Percentiles rank a stretch among this genome's conserved stretches.
These are phyloP conservation scores for Pseudorhombus dupliciocellatus DNA, from an alignment of 2,113 vertebrate genomes.

Conservation along the genomic window DNA sequence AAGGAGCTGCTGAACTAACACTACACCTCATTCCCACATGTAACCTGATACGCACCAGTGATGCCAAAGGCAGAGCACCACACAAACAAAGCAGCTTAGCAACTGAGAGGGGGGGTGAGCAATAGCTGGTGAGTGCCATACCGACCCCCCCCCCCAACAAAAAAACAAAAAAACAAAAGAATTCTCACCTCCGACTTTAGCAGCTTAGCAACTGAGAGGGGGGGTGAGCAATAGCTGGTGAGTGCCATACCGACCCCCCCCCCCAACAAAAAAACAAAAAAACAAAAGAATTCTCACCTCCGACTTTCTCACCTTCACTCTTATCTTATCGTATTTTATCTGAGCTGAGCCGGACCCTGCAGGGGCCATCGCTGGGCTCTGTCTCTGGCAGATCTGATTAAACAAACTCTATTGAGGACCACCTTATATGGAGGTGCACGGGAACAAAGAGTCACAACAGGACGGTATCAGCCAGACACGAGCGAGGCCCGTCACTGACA, in stretches of 20 bases:
- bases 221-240: constrained; percentile 31
- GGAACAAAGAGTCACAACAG: constrained; percentile 60
- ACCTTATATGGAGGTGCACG: constrained; percentile 48
- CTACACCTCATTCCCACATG: constrained; percentile 70
- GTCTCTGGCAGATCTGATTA: constrained; percentile 54
- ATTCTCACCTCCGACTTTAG: constrained; percentile 54
- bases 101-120: constrained; percentile 57
- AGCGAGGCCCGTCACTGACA: constrained; percentile 40
- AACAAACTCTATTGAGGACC: constrained; percentile 39
- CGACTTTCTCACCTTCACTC: constrained; percentile 65
- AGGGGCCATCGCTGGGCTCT: constrained; percentile 46
- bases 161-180: background rate
- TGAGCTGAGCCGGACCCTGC: constrained; percentile 42
- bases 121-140: constrained; percentile 41
- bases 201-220: constrained; percentile 71
- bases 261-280: background rate
- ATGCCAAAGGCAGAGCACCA: constrained; percentile 66
- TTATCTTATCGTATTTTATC: constrained; percentile 67
- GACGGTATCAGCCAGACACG: constrained; percentile 54
- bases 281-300: constrained; percentile 38
- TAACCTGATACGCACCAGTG: constrained; percentile 63
- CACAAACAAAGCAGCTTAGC: constrained; percentile 77
- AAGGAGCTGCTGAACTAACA: constrained; percentile 73
- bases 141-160: constrained; percentile 35
- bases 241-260: constrained; percentile 43